Evolutionary conservation across 2,888 invertebrate genomes (phyloP).

Genomic region (Resseliella maxima): DNA sequence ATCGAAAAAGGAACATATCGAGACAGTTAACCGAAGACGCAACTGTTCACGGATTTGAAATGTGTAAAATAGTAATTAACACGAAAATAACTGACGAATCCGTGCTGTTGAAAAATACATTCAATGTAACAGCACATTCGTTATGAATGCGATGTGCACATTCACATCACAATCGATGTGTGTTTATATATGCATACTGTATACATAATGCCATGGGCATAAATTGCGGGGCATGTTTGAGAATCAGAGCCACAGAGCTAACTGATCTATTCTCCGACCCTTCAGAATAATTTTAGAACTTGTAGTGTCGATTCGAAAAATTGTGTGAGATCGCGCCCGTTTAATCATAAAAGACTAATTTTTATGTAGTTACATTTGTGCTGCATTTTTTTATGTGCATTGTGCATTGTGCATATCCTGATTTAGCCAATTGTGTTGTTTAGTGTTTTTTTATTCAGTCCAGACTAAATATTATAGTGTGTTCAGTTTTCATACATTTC

Average conservation of each 20-base stretch:
- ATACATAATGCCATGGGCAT: conserved; percentile 15
- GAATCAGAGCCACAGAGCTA: background rate
- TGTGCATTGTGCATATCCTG: too few species aligned
- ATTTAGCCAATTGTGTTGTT: too few species aligned
- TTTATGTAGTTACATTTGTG: conserved; percentile 7
- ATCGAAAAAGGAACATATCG: too few species aligned
- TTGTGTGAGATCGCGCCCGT: background rate
- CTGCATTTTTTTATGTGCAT: too few species aligned
- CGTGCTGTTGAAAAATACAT: background rate
- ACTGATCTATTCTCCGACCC: background rate
- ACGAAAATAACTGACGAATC: conserved; percentile 27
- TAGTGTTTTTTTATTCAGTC: too few species aligned
- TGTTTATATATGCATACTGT: too few species aligned
- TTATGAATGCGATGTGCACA: background rate
- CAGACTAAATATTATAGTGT: too few species aligned
- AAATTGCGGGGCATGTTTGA: background rate
- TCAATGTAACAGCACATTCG: background rate
- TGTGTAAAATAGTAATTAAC: conserved; percentile 45
- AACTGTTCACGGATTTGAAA: background rate
- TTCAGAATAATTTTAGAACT: conserved; percentile 54
- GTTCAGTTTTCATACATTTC: too few species aligned
- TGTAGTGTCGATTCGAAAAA: background rate
- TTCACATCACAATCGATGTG: conserved; percentile 3
- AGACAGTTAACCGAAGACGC: too few species aligned
- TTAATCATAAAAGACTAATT: background rate